Percentiles rank a stretch among this genome's conserved stretches.
Conservation (phyloP, 2,797 vertebrate genomes). For the Bovichtus diacanthus region DNA sequence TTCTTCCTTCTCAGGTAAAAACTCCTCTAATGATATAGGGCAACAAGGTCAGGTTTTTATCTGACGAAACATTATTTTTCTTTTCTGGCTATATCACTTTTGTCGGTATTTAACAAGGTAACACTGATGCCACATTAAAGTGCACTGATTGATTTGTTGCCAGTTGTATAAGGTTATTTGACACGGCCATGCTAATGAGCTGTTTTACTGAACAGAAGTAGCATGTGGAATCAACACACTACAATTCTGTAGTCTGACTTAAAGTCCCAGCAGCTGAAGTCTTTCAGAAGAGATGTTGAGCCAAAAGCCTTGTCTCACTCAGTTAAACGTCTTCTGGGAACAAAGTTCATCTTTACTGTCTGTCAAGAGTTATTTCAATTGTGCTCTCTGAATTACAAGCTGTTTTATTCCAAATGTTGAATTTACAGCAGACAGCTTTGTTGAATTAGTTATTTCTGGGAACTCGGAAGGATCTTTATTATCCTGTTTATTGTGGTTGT, state of each 20-base stretch:
- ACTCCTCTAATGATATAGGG: neutral
- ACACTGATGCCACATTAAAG: slow-evolving; percentile 23
- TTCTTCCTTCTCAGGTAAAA: neutral
- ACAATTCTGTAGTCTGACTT: neutral
- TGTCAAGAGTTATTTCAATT: slow-evolving; percentile 24
- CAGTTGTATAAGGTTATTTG: neutral
- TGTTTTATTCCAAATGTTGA: slow-evolving; percentile 22
- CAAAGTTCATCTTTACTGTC: slow-evolving; percentile 24
- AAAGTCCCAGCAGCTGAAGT: slow-evolving; percentile 23
- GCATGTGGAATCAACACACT: slow-evolving; percentile 12
- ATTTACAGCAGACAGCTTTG: slow-evolving; percentile 32
- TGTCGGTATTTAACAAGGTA: slow-evolving; percentile 19
- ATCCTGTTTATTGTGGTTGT: slow-evolving; percentile 38
- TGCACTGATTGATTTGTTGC: slow-evolving; percentile 43
- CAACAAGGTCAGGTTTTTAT: neutral
- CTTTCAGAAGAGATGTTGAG: neutral
- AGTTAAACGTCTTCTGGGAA: slow-evolving; percentile 23
- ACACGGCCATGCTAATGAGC: slow-evolving; percentile 21
- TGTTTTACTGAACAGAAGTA: slow-evolving; percentile 8
- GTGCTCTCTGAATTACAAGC: slow-evolving; percentile 22
- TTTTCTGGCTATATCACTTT: neutral
- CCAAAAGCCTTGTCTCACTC: slow-evolving; percentile 1
- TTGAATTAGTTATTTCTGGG: slow-evolving; percentile 46
- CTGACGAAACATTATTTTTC: neutral
- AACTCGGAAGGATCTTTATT: slow-evolving; percentile 44